Evolutionary conservation across 2,113 vertebrate genomes (phyloP).

Genomic region (Vicugna pacos): DNA sequence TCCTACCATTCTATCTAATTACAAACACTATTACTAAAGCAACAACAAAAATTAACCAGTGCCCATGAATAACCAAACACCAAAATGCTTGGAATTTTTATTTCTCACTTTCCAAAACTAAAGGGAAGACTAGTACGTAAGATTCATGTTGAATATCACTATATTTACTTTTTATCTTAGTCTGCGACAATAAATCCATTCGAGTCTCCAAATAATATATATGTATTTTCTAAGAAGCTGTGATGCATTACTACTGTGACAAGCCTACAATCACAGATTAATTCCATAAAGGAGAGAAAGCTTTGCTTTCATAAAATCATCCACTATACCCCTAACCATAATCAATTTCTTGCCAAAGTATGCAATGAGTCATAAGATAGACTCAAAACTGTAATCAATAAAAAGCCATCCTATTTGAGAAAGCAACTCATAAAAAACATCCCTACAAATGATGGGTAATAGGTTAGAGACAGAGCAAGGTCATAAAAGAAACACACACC

Average conservation of each 20-base stretch:
- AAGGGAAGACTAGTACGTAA: neutral
- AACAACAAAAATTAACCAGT: neutral
- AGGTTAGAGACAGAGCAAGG: neutral
- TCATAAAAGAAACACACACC: neutral
- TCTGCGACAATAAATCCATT: neutral
- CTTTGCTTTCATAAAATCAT: neutral
- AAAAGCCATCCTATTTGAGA: slow-evolving; percentile 31
- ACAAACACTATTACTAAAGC: neutral
- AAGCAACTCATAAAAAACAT: slow-evolving; percentile 33
- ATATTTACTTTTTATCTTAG: neutral
- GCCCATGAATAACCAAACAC: neutral
- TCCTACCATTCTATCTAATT: neutral
- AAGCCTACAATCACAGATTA: neutral
- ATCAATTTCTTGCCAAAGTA: neutral
- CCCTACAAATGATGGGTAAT: neutral
- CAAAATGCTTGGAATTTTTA: neutral
- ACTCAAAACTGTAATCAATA: neutral
- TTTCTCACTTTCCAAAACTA: slow-evolving; percentile 3
- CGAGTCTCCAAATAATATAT: neutral
- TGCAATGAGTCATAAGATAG: neutral
- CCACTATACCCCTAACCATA: neutral
- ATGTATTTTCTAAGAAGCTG: neutral
- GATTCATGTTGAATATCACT: neutral
- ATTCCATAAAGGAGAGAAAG: neutral
- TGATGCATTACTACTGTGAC: neutral